A percentile compares a stretch with the other conserved stretches of the same genome.
phyloP scores from a whole-genome alignment of 1,140 invertebrate species.

The Hyphantria cunea region DNA sequence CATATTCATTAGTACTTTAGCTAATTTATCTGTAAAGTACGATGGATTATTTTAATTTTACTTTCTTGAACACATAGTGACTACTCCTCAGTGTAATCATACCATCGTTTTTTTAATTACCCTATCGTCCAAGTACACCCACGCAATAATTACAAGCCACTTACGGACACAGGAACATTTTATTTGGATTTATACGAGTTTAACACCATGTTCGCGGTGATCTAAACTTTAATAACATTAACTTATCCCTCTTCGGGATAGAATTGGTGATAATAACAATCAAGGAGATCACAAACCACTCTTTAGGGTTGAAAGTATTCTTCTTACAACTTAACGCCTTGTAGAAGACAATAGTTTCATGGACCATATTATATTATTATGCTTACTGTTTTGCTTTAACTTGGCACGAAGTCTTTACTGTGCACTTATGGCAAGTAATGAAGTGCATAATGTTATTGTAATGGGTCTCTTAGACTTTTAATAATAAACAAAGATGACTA shows the following conservation, averaged over 20 bases:
- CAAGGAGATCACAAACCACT: conserved; percentile 4
- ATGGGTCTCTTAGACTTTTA: too few relatives aligned
- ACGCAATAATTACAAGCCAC: conserved; percentile 31
- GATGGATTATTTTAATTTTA: too few relatives aligned
- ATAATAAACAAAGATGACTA: too few relatives aligned
- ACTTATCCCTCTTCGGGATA: conserved; percentile 3
- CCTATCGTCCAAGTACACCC: conserved; percentile 12
- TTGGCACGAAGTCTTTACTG: background rate
- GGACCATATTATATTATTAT: conserved; percentile 1
- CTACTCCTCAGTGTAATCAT: too few relatives aligned
- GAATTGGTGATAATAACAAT: conserved; percentile 15
- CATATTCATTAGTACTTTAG: too few relatives aligned
- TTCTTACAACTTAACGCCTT: conserved; percentile 4
- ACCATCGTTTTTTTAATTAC: too few relatives aligned
- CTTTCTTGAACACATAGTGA: too few relatives aligned
- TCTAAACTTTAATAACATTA: conserved; percentile 4
- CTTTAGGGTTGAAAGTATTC: background rate
- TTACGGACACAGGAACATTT: conserved; percentile 19
- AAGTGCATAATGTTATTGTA: too few relatives aligned
- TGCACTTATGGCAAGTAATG: too few relatives aligned
- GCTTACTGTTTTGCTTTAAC: background rate
- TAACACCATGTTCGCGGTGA: conserved; percentile 14
- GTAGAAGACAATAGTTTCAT: conserved; percentile 4
- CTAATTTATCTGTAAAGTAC: too few relatives aligned
- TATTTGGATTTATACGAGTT: conserved; percentile 22